Percentiles rank a stretch among this genome's conserved stretches.
These are phyloP conservation scores for Heliothis virescens DNA, from an alignment of 1,140 invertebrate genomes.

Conservation along the genomic window DNA sequence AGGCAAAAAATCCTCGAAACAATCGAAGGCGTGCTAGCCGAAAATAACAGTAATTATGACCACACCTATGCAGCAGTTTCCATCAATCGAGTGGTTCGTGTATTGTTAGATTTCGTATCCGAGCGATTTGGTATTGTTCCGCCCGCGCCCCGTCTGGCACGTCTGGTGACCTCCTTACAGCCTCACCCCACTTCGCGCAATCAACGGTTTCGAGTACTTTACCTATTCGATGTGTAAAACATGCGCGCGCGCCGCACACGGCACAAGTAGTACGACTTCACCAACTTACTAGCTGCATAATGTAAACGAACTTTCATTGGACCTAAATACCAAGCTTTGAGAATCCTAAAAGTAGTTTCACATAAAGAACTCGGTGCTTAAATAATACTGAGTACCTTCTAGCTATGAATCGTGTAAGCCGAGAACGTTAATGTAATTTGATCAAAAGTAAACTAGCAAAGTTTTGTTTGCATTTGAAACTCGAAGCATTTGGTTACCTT, in stretches of 20 bases:
- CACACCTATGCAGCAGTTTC: constrained; percentile 35
- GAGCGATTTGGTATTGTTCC: constrained; percentile 52
- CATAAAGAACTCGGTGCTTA: constrained; percentile 17
- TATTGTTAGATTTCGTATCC: constrained; percentile 25
- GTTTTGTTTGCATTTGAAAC: not conserved
- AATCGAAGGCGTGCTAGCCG: constrained; percentile 29
- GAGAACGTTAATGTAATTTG: constrained; percentile 13
- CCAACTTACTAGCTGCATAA: constrained; percentile 26
- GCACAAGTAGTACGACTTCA: constrained; percentile 26
- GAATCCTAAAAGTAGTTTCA: constrained; percentile 13
- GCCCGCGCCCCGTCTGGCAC: constrained; percentile 51
- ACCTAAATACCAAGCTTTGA: constrained; percentile 32
- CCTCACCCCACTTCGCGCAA: constrained; percentile 46
- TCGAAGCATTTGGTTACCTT: constrained; percentile 1
- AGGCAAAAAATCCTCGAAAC: not conserved
- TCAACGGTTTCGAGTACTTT: constrained; percentile 35
- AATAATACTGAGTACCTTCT: not conserved
- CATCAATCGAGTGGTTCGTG: constrained; percentile 36
- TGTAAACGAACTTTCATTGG: constrained; percentile 29
- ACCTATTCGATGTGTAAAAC: constrained; percentile 43
- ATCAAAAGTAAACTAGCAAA: constrained; percentile 1
- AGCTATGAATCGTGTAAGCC: not conserved
- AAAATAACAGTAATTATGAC: constrained; percentile 33
- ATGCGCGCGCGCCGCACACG: constrained; percentile 19
- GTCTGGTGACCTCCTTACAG: constrained; percentile 56